Base-by-base conservation (phyloP, 1,140 invertebrate genomes). In the Bombus picipes region DNA sequence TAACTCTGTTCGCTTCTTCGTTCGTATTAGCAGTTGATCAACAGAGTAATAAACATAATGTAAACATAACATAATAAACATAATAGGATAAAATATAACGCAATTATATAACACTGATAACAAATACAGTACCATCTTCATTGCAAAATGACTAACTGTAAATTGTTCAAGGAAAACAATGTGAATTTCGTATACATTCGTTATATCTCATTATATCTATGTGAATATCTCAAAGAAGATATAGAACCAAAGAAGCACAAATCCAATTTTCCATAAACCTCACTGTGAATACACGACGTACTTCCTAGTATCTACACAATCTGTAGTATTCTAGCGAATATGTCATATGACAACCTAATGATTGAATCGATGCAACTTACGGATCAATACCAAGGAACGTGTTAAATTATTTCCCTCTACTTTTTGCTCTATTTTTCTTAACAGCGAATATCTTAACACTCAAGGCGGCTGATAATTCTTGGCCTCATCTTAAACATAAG, bases 401-500 rank as follows among this genome's bases (percentile, higher is more conserved):
- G 28, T 62, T 15, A 32, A 39, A 10, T 41, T 8, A 28, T 73
- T 32, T 47, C 12, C 8, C 39, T 73, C 28, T 5, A 47, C 5
- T 18, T n/a, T 18, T 68, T 32, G 9, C 28, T 18, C 39, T 22
- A 43, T 28, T 12, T 72, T 37, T n/a, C 71, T 15, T 28, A 9
- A 62, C 57, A 18, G 65, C 37, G 18, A 41, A 32, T 13, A 28
- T 12, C 15, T n/a, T 43, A 32, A 32, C 22, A 12, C n/a, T 41
- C 37, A 32, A n/a, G 10, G 15, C 18, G 43, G 37, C 34, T 41
- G 34, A n/a, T 72, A 84, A 43, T 10, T 37, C 10, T 37, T 37
- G 15, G 22, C 9, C 53, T 41, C 53, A 13, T 57, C 22, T 68
- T 80, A 72, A 84, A 79, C 77, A 37, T 68, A 34, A 66, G 47